These are phyloP conservation scores for Pterophyllum scalare DNA, from an alignment of 2,113 vertebrate genomes.

Conservation along the genomic window DNA sequence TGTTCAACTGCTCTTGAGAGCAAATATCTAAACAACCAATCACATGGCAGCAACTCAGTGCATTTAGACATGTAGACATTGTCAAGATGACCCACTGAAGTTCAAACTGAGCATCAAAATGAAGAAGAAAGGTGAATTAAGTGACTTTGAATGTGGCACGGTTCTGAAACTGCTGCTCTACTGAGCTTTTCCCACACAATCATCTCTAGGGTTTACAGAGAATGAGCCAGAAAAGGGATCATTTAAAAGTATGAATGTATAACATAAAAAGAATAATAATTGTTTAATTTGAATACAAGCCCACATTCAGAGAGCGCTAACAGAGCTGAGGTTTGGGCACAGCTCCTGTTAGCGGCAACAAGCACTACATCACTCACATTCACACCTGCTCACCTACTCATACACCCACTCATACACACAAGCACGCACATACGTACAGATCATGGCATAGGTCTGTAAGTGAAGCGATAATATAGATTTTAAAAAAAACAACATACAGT, in stretches of 20 bases:
- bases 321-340: background rate
- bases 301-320: background rate
- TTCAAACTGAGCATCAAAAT: background rate
- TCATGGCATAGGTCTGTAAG: background rate
- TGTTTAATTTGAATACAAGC: background rate
- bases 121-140: background rate
- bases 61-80: background rate
- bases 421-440: background rate
- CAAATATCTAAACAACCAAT: too few species aligned
- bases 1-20: too few species aligned
- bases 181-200: background rate
- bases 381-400: slow-evolving; percentile 16
- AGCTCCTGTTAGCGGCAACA: background rate
- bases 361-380: slow-evolving; percentile 13
- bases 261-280: background rate
- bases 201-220: background rate
- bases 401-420: slow-evolving; percentile 16
- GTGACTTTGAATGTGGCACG: background rate
- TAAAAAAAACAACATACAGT: background rate
- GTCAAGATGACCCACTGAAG: background rate
- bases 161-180: background rate
- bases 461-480: slow-evolving; percentile 7
- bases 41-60: background rate
- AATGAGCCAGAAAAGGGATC: background rate
- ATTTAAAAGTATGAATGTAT: background rate